Base-by-base conservation (phyloP, 2,888 invertebrate genomes). In the Leucoptera coffeella region DNA sequence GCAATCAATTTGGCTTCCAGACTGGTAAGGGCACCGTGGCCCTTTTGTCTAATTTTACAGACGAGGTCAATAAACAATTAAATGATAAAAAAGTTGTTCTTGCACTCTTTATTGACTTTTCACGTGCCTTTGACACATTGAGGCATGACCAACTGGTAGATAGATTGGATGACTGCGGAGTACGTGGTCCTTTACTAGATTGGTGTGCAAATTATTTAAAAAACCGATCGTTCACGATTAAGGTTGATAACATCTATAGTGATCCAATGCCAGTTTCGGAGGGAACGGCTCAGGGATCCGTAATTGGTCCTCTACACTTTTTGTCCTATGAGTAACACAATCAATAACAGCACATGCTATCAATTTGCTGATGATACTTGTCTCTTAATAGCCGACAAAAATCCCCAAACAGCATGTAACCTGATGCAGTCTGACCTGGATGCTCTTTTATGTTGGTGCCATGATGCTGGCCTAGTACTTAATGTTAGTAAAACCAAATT, bases 261-360 rank as follows among this genome's bases (percentile, higher is more conserved):
- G 22, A 22, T 7, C 21, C 22, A 4, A 22, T 9, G 7, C 4
- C 22, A 12, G 12, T 12, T 4, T 7, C 22, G 7, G 22, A 12
- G 13, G 22, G 12, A 4, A 22, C 11, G 9, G 22, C 22, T 4
- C 22, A 22, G 22, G 22, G 22, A 12, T 22, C 22, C 4, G 22
- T 22, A 3, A 12, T 22, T 4, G 22, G 22, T 4, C 22, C 21
- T n/a, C 21, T 21, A 4, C 21, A 21, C n/a, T 21, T 21, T 21
- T 21, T 21, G n/a, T 21, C 21, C 22, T 22, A 22, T 22, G 22
- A 22, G 22, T 22, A 12, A 22, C 11, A 12, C 12, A 12, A 8
- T 22, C 9, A 12, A 10, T n/a, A 9, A 4, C 12, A 9, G 22
- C 12, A 12, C 22, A 11, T 8, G 11, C 4, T 22, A 21, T 21